phyloP scores from a whole-genome alignment of 2,888 invertebrate species.

The Phyto melanocephala region DNA sequence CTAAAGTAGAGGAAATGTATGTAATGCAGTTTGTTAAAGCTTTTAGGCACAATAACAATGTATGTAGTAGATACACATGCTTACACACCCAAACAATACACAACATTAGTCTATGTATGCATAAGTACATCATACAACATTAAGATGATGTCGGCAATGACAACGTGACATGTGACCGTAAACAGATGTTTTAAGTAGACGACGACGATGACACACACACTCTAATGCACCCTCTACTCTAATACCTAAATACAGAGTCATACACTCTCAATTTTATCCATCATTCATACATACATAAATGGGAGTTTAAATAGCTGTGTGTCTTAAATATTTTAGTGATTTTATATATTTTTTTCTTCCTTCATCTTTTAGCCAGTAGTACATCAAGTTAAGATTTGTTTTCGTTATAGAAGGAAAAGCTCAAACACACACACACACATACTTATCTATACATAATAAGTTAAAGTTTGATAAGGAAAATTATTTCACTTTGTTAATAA shows the following conservation, averaged over 20 bases:
- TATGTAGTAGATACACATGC: not conserved
- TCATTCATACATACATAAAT: not conserved
- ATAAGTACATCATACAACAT: conserved; percentile 39
- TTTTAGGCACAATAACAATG: conserved; percentile 54
- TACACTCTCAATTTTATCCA: not conserved
- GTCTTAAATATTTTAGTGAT: not conserved
- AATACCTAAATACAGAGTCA: not conserved
- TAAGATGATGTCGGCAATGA: conserved; percentile 60
- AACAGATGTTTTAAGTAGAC: conserved; percentile 63
- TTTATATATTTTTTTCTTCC: not conserved
- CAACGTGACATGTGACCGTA: conserved; percentile 66
- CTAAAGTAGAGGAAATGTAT: conserved; percentile 24
- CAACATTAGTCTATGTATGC: conserved; percentile 10
- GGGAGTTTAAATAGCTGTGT: not conserved
- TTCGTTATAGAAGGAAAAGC: not conserved
- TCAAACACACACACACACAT: not conserved
- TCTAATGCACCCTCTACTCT: conserved; percentile 38
- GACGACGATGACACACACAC: not conserved
- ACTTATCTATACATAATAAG: no score
- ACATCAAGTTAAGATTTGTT: not conserved
- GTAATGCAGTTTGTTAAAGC: conserved; percentile 61
- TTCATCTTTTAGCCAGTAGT: not conserved
- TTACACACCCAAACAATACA: conserved; percentile 7
- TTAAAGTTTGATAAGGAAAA: not conserved
- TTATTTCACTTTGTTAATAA: not conserved